Base-by-base conservation (phyloP, 2,797 vertebrate genomes). In the Furcifer pardalis region DNA sequence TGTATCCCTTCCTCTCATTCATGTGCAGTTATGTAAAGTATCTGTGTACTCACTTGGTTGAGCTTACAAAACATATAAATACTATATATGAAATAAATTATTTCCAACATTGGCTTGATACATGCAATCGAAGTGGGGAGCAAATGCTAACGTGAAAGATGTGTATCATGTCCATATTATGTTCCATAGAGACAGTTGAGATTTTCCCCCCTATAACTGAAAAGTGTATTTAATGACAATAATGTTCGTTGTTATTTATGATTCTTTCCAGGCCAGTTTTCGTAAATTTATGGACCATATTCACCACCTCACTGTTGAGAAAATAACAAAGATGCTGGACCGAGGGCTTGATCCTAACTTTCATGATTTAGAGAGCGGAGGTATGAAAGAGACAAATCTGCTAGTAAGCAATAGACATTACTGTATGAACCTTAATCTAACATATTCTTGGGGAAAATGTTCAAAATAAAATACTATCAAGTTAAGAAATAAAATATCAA, bases 281-380 rank as follows among this genome's bases (percentile, higher is more conserved):
- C 97, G 96, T 92, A 99, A 97, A 92, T 99, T 97, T 90, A 97
- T 99, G 97, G 98, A 99, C 84, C 95, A 97, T 35, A 90, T 98
- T 72, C 98, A 98, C 73, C 97, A 98, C 8, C 95, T 95, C 30
- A 97, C 97, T 32, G 94, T 97, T 93, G 98, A 99, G 90, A 99
- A 98, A 93, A 93, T 98, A 66, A 90, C 92, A 1, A 98, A 97
- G 95, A 93, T 99, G 97, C 83, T 99, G 93, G 98, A 99, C 72
- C 96, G 97, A 91, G 98, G 98, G 84, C 94, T 99, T 71, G 98
- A 99, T 85, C 98, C 98, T 13, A 99, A 99, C 90, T 99, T 98
- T 92, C 98, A 99, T 0, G 98, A 99, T 89, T 82, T 96, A 2
- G 98, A 99, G 42, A 98, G 94, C 0, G 98, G 98, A 89, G 98